Percentiles rank a stretch among this genome's conserved stretches.
Evolutionary conservation across 2,797 vertebrate species (phyloP).

Genomic region (Myripristis jacobus): DNA sequence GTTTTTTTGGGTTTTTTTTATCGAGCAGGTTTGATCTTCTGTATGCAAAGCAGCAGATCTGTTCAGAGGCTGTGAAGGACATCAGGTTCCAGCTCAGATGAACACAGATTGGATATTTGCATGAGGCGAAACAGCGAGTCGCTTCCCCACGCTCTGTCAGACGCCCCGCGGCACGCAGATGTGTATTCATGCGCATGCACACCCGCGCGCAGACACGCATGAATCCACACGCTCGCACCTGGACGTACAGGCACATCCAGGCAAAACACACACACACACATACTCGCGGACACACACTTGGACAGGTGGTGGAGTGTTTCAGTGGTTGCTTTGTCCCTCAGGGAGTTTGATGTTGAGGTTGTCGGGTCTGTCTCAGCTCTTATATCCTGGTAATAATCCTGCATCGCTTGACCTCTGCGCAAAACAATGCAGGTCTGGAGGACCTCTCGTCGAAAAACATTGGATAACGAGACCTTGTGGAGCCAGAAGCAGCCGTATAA

Average conservation of each 20-base stretch:
- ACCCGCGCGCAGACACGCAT: neutral
- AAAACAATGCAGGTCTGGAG: no score
- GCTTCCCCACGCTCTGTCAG: neutral
- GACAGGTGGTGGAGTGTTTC: neutral
- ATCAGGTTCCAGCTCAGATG: neutral
- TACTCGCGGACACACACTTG: no score
- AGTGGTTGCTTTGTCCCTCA: neutral
- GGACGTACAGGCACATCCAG: neutral
- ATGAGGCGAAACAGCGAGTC: conserved; percentile 9
- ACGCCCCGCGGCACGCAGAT: neutral
- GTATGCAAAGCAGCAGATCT: neutral
- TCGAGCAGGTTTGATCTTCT: neutral
- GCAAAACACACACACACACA: neutral
- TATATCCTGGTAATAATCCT: no score
- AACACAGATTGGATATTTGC: conserved; percentile 35
- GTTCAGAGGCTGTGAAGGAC: neutral
- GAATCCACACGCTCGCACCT: neutral
- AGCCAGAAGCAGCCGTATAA: no score
- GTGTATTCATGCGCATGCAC: neutral
- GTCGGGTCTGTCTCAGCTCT: neutral
- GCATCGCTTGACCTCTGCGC: no score
- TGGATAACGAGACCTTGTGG: no score
- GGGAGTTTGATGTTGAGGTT: neutral
- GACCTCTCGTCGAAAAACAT: no score
- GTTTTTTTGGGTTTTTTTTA: neutral